These are phyloP conservation scores for Lamellibrachia satsuma DNA, from an alignment of 2,888 invertebrate genomes.

Conservation along the genomic window DNA sequence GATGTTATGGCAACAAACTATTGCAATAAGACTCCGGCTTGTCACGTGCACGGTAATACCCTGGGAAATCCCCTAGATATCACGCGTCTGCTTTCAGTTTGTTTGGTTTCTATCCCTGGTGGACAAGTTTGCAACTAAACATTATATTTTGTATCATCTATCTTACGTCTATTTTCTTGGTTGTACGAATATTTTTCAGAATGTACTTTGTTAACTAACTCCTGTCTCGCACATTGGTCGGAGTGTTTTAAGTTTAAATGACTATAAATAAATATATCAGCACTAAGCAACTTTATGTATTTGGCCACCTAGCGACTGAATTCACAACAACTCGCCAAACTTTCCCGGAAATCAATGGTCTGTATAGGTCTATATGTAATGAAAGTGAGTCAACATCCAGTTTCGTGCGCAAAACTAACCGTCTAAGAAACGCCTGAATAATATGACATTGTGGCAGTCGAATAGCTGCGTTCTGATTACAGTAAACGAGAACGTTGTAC, in stretches of 20 bases:
- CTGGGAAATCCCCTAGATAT: background rate
- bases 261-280: background rate
- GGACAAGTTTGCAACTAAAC: background rate
- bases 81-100: background rate
- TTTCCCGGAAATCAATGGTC: background rate
- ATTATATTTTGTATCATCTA: background rate
- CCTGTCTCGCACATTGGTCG: background rate
- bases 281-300: background rate
- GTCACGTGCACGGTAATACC: background rate
- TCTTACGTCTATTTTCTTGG: background rate
- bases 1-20: background rate
- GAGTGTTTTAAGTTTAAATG: background rate
- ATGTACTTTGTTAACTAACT: background rate
- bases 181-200: background rate
- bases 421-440: too few species aligned
- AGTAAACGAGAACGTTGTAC: too few species aligned
- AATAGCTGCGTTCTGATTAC: background rate
- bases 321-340: background rate
- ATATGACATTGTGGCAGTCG: background rate
- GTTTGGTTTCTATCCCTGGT: background rate
- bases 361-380: too few species aligned
- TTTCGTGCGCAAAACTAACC: too few species aligned
- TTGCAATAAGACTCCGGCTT: background rate
- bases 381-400: too few species aligned
- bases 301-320: background rate